Evolutionary conservation across 2,113 vertebrate species (phyloP).

Genomic region (Gopherus flavomarginatus): DNA sequence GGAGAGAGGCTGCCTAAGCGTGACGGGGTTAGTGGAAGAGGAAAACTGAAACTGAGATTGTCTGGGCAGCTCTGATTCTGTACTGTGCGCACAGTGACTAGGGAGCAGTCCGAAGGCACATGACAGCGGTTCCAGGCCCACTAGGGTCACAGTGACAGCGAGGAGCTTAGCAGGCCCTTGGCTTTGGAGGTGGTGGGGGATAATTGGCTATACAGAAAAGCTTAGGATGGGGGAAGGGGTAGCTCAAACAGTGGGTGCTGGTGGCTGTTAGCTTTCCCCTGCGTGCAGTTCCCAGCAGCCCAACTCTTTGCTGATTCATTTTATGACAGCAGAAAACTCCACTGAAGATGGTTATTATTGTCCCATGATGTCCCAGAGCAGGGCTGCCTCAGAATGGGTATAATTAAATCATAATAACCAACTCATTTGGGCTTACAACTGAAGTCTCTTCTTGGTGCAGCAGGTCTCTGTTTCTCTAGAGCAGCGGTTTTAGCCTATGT

Average conservation of each 20-base stretch:
- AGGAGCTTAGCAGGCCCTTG: neutral
- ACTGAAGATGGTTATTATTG: neutral
- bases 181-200: neutral
- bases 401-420: neutral
- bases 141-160: neutral
- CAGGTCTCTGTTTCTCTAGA: neutral
- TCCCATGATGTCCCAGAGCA: neutral
- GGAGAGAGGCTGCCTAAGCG: neutral
- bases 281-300: neutral
- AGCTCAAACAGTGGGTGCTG: neutral
- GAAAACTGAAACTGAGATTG: neutral
- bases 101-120: neutral
- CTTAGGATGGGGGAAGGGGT: neutral
- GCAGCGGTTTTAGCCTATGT: neutral
- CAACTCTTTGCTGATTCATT: neutral
- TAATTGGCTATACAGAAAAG: neutral
- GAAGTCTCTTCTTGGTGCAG: neutral
- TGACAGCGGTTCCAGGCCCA: fast-evolving
- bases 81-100: neutral
- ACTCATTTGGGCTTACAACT: neutral
- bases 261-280: neutral
- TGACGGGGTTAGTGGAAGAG: neutral
- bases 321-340: neutral
- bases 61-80: neutral
- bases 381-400: neutral